Conservation (phyloP, 1,140 invertebrate genomes). For the Reticulitermes speratus region DNA sequence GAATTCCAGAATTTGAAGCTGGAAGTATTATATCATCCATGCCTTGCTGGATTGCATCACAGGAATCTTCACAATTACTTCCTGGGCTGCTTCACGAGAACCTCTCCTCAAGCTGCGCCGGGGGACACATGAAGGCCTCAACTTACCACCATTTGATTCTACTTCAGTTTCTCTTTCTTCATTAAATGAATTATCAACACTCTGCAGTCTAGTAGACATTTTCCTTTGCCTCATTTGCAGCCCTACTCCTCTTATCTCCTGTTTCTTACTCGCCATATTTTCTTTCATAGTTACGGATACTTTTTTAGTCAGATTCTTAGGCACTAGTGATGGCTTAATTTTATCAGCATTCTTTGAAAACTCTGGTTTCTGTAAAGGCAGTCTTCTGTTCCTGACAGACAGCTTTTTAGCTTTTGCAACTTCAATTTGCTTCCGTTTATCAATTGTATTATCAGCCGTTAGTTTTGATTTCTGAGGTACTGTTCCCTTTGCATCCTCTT, state of each 20-base stretch:
- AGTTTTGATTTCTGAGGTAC: not conserved
- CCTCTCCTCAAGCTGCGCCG: slow-evolving; percentile 25
- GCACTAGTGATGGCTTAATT: not conserved
- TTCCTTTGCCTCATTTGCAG: not conserved
- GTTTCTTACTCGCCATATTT: not conserved
- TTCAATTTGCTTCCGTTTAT: not conserved
- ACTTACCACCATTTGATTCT: not conserved
- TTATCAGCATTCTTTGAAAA: not conserved
- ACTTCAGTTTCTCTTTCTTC: not conserved
- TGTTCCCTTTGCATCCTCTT: not conserved
- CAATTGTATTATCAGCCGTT: not conserved
- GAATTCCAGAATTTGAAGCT: not conserved
- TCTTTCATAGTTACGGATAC: not conserved
- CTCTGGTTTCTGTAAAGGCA: not conserved
- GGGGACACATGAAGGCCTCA: not conserved
- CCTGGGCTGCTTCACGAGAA: not conserved
- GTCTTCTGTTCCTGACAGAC: not conserved
- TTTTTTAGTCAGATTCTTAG: not conserved
- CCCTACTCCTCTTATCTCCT: not conserved
- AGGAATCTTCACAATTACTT: not conserved
- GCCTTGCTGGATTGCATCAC: not conserved
- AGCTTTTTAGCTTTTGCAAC: not conserved
- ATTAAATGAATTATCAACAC: not conserved
- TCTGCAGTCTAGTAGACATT: not conserved
- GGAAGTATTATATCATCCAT: not conserved